Conservation (phyloP, 2,888 invertebrate species). For the Ptilodon capucinus region DNA sequence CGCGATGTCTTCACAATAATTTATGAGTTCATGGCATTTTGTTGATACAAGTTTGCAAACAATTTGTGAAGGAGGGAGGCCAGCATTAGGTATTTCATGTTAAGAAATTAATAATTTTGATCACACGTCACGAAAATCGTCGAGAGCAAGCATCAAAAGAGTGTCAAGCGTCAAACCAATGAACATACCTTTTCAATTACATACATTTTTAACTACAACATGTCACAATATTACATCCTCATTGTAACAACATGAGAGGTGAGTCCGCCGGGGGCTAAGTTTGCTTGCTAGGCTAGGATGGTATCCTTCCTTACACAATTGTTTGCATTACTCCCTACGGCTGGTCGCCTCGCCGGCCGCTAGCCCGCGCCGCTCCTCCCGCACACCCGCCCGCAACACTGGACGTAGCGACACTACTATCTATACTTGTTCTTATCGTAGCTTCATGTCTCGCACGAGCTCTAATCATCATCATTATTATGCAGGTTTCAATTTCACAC, state of each 20-base stretch:
- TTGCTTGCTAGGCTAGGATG: conserved; percentile 69
- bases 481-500: conserved; percentile 63
- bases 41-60: conserved; percentile 87
- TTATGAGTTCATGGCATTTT: conserved; percentile 23
- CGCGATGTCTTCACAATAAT: conserved; percentile 9
- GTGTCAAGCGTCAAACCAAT: conserved; percentile 76
- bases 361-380: conserved; percentile 46
- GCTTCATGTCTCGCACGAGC: conserved; percentile 40
- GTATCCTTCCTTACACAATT: conserved; percentile 83
- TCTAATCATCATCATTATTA: conserved; percentile 46
- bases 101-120: conserved; percentile 50
- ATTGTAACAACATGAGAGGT: conserved; percentile 53
- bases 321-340: conserved; percentile 72
- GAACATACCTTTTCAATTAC: conserved; percentile 79
- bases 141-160: conserved; percentile 72
- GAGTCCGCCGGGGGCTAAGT: conserved; percentile 55
- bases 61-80: conserved; percentile 92
- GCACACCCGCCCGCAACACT: conserved; percentile 44
- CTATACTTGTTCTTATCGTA: conserved; percentile 42
- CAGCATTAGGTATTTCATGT: conserved; percentile 78
- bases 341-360: conserved; percentile 31
- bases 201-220: conserved; percentile 79
- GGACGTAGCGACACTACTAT: conserved; percentile 48
- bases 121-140: conserved; percentile 55
- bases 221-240: conserved; percentile 74